Evolutionary conservation across 2,797 vertebrate species (phyloP), one percentile per base, ranked within the genome.

Genomic region (Clarias laeviceps): DNA sequence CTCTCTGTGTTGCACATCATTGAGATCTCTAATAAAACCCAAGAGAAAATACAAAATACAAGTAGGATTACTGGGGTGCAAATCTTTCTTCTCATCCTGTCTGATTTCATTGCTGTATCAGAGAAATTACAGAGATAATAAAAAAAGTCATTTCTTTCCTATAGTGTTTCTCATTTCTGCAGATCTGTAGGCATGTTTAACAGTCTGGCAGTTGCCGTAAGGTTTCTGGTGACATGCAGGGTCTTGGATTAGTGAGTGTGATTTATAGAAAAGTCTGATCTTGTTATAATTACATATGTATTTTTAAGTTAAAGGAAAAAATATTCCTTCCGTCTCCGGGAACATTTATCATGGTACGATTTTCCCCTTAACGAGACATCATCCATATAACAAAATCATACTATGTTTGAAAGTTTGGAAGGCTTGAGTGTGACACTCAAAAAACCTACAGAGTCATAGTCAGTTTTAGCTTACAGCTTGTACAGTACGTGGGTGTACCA

Each of bases 401-500:
- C 61, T 37, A 59, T 3, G 1, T 56, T 56, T 32, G n/a, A 54
- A 76, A 56, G 1, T 17, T 61, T 77, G 20, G 2, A 20, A 77
- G 0, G 20, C 32, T 78, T 24, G 29, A 34, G 54, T 4, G 14
- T 34, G 32, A 40, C 54, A 6, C 14, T 68, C n/a, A n/a, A n/a
- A n/a, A n/a, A n/a, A n/a, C 45, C n/a, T 17, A 11, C 8, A 56
- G 18, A 61, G 70, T 65, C 34, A 11, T 29, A 84, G 27, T 73
- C 65, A 54, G 82, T 73, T 92, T 88, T 87, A 89, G 22, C 32
- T 59, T 11, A 18, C 34, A 64, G 57, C 86, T 72, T 57, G 81
- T 76, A 74, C 80, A 86, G 81, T 70, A 79, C 80, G 86, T 81
- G n/a, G 81, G 56, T 50, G 88, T 92, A 50, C 45, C 45, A 50